Conservation (phyloP, 2,113 vertebrate species). For the Gambusia holbrooki region DNA sequence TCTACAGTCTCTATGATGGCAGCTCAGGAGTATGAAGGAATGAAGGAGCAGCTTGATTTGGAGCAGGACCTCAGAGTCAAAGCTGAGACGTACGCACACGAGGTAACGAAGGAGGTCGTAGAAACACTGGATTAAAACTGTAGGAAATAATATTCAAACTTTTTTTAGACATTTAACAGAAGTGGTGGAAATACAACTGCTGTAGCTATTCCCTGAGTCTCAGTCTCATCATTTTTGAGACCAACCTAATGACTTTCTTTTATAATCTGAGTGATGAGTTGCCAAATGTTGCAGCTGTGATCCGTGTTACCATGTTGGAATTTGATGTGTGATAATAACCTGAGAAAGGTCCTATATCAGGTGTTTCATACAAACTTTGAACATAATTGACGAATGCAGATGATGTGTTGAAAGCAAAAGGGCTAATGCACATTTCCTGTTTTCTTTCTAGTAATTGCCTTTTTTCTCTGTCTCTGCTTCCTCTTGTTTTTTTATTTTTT, state of each 20-base stretch:
- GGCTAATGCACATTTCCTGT: neutral
- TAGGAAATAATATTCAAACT: neutral
- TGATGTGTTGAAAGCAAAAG: neutral
- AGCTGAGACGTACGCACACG: conserved; percentile 82
- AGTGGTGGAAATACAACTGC: neutral
- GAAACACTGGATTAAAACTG: neutral
- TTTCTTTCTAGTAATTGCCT: no score
- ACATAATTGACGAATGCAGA: neutral
- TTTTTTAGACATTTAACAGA: neutral
- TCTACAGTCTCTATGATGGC: conserved; percentile 82
- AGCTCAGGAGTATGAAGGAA: conserved; percentile 79
- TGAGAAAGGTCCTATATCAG: conserved; percentile 25
- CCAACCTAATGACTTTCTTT: no score
- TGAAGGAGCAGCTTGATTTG: conserved; percentile 83
- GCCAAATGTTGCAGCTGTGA: no score
- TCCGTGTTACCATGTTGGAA: neutral
- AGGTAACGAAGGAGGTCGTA: conserved; percentile 61
- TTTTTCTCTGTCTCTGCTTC: neutral
- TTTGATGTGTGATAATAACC: conserved; percentile 31
- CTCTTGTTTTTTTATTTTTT: neutral
- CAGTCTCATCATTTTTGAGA: neutral
- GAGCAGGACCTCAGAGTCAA: conserved; percentile 81
- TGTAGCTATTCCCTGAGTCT: neutral
- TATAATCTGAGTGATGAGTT: no score
- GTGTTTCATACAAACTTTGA: conserved; percentile 10